A percentile compares a stretch with the other conserved stretches of the same genome.
These are phyloP conservation scores for Hypothenemus hampei DNA, from an alignment of 1,140 invertebrate genomes.

Conservation along the genomic window DNA sequence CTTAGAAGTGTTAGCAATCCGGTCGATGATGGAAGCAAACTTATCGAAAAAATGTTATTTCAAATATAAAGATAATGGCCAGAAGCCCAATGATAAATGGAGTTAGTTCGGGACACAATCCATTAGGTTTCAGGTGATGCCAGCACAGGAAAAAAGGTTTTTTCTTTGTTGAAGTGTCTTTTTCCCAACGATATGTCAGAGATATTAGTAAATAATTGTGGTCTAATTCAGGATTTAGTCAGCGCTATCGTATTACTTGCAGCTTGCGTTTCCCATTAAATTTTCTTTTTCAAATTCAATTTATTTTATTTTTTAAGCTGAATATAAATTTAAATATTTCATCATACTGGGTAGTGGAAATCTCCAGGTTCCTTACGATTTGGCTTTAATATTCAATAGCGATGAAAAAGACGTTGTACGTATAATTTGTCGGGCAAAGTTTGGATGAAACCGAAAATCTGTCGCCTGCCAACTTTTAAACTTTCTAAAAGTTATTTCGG, in stretches of 20 bases:
- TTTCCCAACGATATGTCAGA: background rate
- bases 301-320: no score
- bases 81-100: constrained; percentile 16
- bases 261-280: no score
- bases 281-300: no score
- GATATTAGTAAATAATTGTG: constrained; percentile 4
- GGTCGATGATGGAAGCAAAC: constrained; percentile 11
- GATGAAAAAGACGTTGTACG: background rate
- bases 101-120: constrained; percentile 13
- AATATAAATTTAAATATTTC: no score
- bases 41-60: constrained; percentile 7
- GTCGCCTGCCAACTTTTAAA: background rate
- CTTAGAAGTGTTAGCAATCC: constrained; percentile 1
- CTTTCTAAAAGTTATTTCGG: background rate
- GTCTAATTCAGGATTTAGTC: background rate
- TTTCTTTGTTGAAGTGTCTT: constrained; percentile 4
- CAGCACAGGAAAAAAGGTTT: constrained; percentile 1
- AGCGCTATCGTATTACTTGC: background rate
- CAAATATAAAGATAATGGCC: constrained; percentile 17
- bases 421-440: background rate
- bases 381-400: background rate
- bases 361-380: background rate
- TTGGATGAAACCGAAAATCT: background rate
- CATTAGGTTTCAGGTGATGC: constrained; percentile 17
- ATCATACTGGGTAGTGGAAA: no score